Conservation (phyloP, 2,797 vertebrate genomes). For the Acanthurus lineatus region DNA sequence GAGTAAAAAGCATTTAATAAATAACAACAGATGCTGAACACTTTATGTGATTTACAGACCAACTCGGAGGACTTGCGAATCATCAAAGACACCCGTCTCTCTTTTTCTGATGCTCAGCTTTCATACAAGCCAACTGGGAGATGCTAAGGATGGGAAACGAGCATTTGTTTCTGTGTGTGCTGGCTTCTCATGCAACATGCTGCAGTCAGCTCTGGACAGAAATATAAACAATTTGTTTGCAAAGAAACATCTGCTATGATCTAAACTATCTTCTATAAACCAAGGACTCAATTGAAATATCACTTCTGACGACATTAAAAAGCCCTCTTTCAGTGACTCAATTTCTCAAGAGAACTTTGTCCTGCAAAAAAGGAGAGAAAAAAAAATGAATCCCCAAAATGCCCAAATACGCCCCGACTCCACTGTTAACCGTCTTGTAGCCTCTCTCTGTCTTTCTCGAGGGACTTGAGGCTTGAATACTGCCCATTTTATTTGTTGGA, state of each 20-base stretch:
- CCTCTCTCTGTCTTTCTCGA: constrained; percentile 80
- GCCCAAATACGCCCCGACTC: constrained; percentile 76
- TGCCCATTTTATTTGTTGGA: constrained; percentile 97
- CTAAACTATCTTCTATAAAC: constrained; percentile 75
- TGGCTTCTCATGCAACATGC: constrained; percentile 72
- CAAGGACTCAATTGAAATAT: constrained; percentile 80
- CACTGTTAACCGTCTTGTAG: constrained; percentile 84
- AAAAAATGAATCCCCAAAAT: constrained; percentile 63
- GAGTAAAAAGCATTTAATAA: constrained; percentile 63
- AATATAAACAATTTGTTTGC: constrained; percentile 70
- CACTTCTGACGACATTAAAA: constrained; percentile 65
- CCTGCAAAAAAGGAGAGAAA: constrained; percentile 22
- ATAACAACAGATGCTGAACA: constrained; percentile 75
- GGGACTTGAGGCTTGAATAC: constrained; percentile 91
- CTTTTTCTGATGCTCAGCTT: constrained; percentile 43
- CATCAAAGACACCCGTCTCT: constrained; percentile 63
- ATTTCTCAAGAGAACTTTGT: constrained; percentile 77
- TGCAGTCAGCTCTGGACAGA: constrained; percentile 46
- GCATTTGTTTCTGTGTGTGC: constrained; percentile 71
- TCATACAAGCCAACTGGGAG: constrained; percentile 68
- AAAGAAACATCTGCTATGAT: constrained; percentile 75
- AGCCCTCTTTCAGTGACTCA: constrained; percentile 73
- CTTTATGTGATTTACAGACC: constrained; percentile 67
- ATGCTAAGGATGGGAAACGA: constrained; percentile 72
- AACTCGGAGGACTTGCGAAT: constrained; percentile 62